phyloP scores from a whole-genome alignment of 2,113 vertebrate species.

The Tautogolabrus adspersus region DNA sequence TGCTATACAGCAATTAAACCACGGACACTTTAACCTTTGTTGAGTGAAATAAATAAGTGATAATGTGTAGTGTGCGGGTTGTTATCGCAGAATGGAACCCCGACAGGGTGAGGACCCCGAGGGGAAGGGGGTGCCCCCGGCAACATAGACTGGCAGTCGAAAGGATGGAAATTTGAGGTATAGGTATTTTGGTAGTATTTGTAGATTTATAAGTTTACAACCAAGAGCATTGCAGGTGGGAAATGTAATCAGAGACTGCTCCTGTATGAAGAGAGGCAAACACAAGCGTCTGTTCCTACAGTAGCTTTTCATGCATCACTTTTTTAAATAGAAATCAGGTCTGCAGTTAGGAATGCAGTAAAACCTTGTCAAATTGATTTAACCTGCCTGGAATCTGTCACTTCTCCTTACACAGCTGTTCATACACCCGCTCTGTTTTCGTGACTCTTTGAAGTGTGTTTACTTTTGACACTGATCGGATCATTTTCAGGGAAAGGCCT shows the following conservation, averaged over 20 bases:
- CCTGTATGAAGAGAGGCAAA: neutral
- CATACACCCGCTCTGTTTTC: slow-evolving; percentile 59
- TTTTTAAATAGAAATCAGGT: slow-evolving; percentile 44
- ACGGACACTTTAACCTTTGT: no score
- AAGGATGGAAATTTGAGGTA: no score
- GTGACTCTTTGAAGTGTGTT: slow-evolving; percentile 61
- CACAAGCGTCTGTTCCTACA: neutral
- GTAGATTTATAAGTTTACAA: neutral
- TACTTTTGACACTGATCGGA: slow-evolving; percentile 35
- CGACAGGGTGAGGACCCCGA: no score
- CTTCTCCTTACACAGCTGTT: slow-evolving; percentile 57
- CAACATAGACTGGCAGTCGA: no score
- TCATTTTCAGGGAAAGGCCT: slow-evolving; percentile 46
- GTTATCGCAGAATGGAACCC: no score
- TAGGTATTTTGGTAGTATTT: neutral
- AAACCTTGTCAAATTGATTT: slow-evolving; percentile 64
- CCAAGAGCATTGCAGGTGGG: neutral
- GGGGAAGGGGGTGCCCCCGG: no score
- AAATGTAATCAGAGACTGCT: neutral
- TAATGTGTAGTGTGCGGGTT: no score
- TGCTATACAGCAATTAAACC: no score
- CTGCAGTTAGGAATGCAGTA: slow-evolving; percentile 49
- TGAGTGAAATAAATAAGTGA: no score
- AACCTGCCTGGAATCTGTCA: slow-evolving; percentile 65
- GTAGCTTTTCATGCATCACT: neutral